A percentile compares a stretch with the other conserved stretches of the same genome.
These are phyloP conservation scores for Acanthopleura granulata DNA, from an alignment of 2,888 invertebrate genomes.

Conservation along the genomic window DNA sequence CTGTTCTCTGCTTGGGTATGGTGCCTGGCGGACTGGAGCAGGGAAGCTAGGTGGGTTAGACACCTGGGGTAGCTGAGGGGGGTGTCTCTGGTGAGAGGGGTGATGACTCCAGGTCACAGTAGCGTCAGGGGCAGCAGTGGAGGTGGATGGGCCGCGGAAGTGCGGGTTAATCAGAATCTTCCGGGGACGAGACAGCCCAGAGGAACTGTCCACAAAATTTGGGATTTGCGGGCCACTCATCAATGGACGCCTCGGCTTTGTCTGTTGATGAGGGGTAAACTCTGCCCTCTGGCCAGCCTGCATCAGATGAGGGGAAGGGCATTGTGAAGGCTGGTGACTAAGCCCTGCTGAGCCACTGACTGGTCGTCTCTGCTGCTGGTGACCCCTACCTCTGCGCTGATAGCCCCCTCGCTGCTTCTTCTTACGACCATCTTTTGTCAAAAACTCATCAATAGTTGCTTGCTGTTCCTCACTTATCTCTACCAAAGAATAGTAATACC, in stretches of 20 bases:
- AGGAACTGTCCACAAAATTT: no score
- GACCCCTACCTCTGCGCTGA: background rate
- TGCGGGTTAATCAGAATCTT: constrained; percentile 9
- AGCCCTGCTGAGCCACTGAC: background rate
- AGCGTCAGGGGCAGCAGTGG: background rate
- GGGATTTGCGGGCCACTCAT: no score
- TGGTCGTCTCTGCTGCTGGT: background rate
- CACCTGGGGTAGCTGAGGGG: background rate
- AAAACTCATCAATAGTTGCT: constrained; percentile 27
- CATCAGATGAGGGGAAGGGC: no score
- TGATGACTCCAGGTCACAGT: background rate
- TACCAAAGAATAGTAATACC: constrained; percentile 5
- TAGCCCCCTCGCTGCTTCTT: background rate
- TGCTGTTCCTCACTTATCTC: constrained; percentile 32
- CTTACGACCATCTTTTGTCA: constrained; percentile 9
- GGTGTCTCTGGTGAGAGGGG: background rate
- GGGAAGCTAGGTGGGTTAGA: background rate
- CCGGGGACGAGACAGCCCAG: background rate
- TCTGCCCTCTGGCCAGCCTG: no score
- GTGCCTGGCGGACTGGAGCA: background rate
- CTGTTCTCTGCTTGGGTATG: background rate
- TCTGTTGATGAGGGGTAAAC: no score
- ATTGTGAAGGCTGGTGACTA: background rate
- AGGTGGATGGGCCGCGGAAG: background rate
- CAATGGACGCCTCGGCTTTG: no score